Base-by-base conservation (phyloP, 1,140 invertebrate genomes). In the Neodiprion fabricii region DNA sequence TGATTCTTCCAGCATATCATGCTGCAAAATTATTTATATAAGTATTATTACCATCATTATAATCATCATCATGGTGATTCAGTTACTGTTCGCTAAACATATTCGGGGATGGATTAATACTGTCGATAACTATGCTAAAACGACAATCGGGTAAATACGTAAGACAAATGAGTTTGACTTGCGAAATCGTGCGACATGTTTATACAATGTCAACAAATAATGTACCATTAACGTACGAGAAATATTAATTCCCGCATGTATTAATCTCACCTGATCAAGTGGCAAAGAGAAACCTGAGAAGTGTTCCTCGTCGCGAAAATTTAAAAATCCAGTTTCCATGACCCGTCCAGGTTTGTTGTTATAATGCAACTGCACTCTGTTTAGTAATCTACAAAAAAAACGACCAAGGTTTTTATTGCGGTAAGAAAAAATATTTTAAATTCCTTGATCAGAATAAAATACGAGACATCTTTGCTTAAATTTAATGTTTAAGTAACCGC, bases 311-410 rank as follows among this genome's bases (percentile, higher is more conserved):
- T 87, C 84, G 67, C 84, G 83, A 67, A 85, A 83, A 79, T 85
- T 87, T 61, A 86, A 77, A 78, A 78, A 85, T 71, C 81, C 82
- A 75, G 85, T 78, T 81, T 87, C 85, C 85, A 88, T 85, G 80
- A 78, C 79, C 82, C 78, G 47, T 49, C 68, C 48, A 72, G 21
- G 8, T 17, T 47, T 47, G 11, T 53, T 40, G 9, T 47, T 70
- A 50, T 10, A 21, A 21, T 14, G 61, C 73, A 53, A 11, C n/a
- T 28, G 40, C 49, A 61, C 3, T 4, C 40, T 10, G 17, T 68
- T 3, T 21, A 48, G 12, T 47, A 53, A 61, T 67, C 75, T 76
- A 69, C 9, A 76, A 14, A 50, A 28, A 53, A 72, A 61, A 21
- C 53, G 21, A 65, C 8, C 53, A 67, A 68, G 14, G 40, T n/a